These are phyloP conservation scores for Allobates femoralis DNA, from an alignment of 2,797 vertebrate genomes.

Conservation along the genomic window DNA sequence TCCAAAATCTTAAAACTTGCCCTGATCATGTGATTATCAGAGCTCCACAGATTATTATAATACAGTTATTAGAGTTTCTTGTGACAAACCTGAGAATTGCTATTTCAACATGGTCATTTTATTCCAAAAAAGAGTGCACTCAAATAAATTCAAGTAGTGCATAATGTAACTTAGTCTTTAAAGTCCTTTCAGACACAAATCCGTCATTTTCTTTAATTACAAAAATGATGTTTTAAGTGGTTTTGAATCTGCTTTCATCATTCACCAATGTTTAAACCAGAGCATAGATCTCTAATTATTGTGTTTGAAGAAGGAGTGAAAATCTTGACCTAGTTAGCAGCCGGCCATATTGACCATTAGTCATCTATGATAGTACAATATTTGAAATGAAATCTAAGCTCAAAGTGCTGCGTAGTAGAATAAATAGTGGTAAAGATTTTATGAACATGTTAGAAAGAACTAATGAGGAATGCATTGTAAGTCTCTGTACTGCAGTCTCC, in stretches of 20 bases:
- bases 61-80: neutral
- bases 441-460: conserved; percentile 2
- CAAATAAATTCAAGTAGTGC: neutral
- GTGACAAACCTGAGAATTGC: neutral
- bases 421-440: conserved; percentile 9
- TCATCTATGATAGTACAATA: neutral
- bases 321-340: conserved; percentile 32
- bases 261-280: neutral
- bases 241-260: neutral
- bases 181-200: neutral
- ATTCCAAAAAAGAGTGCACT: neutral
- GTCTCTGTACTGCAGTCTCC: conserved; percentile 21
- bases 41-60: too few relatives aligned
- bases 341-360: neutral
- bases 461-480: conserved; percentile 34
- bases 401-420: conserved; percentile 1
- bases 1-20: too few relatives aligned
- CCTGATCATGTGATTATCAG: too few relatives aligned
- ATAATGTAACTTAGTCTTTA: neutral
- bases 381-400: neutral
- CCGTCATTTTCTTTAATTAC: conserved; percentile 23
- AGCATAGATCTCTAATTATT: conserved; percentile 25
- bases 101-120: neutral
- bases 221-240: conserved; percentile 18
- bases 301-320: conserved; percentile 1